Evolutionary conservation across 2,888 invertebrate genomes (phyloP), one percentile per base, ranked within the genome.

Genomic region (Limnephilus auricula): DNA sequence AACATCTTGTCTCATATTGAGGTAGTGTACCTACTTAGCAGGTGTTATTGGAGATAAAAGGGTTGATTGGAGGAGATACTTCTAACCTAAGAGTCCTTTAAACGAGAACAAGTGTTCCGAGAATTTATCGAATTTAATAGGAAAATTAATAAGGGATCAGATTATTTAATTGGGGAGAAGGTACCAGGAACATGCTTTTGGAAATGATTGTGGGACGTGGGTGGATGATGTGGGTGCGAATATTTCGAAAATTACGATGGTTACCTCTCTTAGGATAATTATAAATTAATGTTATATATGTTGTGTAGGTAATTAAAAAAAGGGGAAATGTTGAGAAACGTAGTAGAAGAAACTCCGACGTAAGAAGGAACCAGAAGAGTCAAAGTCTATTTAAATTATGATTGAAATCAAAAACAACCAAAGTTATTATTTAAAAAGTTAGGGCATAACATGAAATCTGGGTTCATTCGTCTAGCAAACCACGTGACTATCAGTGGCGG

Each of bases 91-190:
- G n/a, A 25, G 65, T n/a, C 65, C 65, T 25, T 65, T 65, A 30
- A 25, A 78, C 34, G 65, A 32, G 34, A 88, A 88, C 87, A 88
- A 79, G 87, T 88, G 87, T 79, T 88, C 65, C 25, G 18, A 9
- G 34, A 79, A 88, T 88, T 37, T 6, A 78, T 30, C 45, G 87
- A 88, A 88, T 78, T 79, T 88, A 78, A 34, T 79, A 78, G 79
- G 87, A 88, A 88, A 88, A 88, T 88, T 88, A 88, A 79, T 88
- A 88, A 78, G n/a, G 87, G 87, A 78, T 88, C 78, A 9, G 65
- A 65, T 65, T 65, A 65, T 65, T 9, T 65, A 18, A 65, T 25
- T 65, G 65, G 9, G 9, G 25, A 65, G 65, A 6, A 25, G 65
- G 65, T 6, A n/a, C 1, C 5, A 2, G 50, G 9, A 65, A 2